Base-by-base conservation (phyloP, 2,888 invertebrate genomes). In the Blastobasis lacticolella region DNA sequence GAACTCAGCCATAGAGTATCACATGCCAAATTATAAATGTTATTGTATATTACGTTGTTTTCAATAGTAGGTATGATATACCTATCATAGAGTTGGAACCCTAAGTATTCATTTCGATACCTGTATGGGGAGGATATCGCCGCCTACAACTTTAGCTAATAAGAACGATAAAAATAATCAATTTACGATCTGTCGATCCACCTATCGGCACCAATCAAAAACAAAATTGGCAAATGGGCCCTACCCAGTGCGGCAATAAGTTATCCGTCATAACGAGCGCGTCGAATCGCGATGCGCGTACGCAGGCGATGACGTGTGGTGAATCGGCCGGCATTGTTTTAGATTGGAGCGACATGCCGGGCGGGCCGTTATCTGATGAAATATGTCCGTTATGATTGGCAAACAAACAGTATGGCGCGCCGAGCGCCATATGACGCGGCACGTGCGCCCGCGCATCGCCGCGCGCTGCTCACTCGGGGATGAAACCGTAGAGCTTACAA, bases 381-480 rank as follows among this genome's bases (percentile, higher is more conserved):
- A 83, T 86, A 87, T 87, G 86, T 87, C 87, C 87, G 87, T 88
- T 88, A 88, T 88, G 88, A 88, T 88, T 88, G 87, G 85, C 87
- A 79, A 87, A 85, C 87, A 87, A 88, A 88, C 88, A 88, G 84
- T 87, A 87, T 87, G 88, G 84, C 86, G 72, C 72, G 78, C 68
- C 23, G 23, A 23, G 23, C 64, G 75, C 87, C 87, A 87, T 83
- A 87, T 87, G 87, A 74, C 83, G 87, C 75, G 87, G 87, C 87
- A 87, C 87, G 87, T 86, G 88, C 81, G 82, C 73, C 61, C 61
- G 82, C 82, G 87, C 86, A 79, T 81, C 85, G 78, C 72, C 9
- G 64, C 69, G 72, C 71, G 69, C 72, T 81, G 87, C 78, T 79
- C 84, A 76, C 81, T 86, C 86, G 81, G 78, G 81, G 85, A 81